Base-by-base conservation (phyloP, 2,113 vertebrate species). In the Vidua macroura region DNA sequence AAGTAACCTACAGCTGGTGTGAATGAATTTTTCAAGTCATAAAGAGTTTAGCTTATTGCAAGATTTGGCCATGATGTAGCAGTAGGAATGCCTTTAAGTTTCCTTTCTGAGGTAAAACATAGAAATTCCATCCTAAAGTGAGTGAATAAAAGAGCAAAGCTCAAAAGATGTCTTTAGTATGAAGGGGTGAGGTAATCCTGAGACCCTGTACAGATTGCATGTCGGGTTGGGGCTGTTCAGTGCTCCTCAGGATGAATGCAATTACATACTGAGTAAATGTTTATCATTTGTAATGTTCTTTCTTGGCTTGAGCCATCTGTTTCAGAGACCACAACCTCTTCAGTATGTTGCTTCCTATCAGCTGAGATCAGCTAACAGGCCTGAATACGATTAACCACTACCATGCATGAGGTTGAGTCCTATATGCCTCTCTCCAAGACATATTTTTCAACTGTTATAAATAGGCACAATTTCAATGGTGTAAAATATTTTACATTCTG, bases 241-340 rank as follows among this genome's bases (percentile, higher is more conserved):
- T 52, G 90, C 60, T 86, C 67, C 64, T 33, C 55, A 90, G 79
- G 76, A 83, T 69, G 43, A 90, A 55, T 49, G 55, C 39, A 90
- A 67, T 70, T 90, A 86, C 68, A 81, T 55, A 92, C 60, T 88
- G 72, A 92, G 63, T 94, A 93, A 94, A 86, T 92, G 83, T 94
- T 93, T 94, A 94, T 77, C 7, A 90, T 67, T 90, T 58, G n/a
- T 51, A 88, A 93, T 88, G 82, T 44, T 93, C 70, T 88, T 93
- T 88, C 91, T 94, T 93, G 83, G 90, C 90, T 95, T 94, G 59
- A 90, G 64, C 90, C 94, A 96, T 93, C 94, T 95, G 94, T 92
- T 96, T 83, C 33, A 39, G 85, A 81, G 88, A 95, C 59, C 88
- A 48, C 7, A 83, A 94, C 85, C 88, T 63, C 82, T 94, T 80